phyloP scores from a whole-genome alignment of 2,797 vertebrate genomes.

The Rachycentron canadum region DNA sequence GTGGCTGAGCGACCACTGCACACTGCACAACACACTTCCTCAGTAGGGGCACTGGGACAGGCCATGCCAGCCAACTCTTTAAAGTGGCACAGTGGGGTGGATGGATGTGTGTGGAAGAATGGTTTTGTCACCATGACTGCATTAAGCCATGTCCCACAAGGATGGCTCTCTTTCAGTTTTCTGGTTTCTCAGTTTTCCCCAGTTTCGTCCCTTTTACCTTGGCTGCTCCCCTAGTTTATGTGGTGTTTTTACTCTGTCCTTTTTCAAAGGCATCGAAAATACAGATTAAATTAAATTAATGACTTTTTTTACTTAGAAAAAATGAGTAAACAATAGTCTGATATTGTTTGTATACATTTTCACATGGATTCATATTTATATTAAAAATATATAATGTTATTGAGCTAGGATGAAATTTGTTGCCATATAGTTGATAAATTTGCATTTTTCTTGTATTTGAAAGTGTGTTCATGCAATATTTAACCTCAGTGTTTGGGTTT shows the following conservation, averaged over 20 bases:
- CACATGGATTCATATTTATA: neutral
- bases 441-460: neutral
- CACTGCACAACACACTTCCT: constrained; percentile 64
- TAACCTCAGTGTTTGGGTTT: constrained; percentile 1
- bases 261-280: neutral
- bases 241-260: neutral
- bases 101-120: constrained; percentile 8
- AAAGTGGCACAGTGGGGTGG: constrained; percentile 22
- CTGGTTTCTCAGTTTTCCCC: constrained; percentile 9
- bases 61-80: constrained; percentile 21
- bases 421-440: neutral
- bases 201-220: neutral
- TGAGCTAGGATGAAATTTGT: neutral
- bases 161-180: neutral
- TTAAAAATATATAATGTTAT: neutral
- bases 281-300: neutral
- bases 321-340: neutral
- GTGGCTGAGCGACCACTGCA: constrained; percentile 38
- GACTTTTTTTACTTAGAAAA: neutral
- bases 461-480: neutral
- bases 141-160: constrained; percentile 14
- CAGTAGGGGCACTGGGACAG: constrained; percentile 53
- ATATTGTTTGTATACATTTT: neutral
- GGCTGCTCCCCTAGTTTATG: constrained; percentile 5
- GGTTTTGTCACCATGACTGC: constrained; percentile 15